Evolutionary conservation across 2,797 vertebrate genomes (phyloP).

Genomic region (Peromyscus attwateri): DNA sequence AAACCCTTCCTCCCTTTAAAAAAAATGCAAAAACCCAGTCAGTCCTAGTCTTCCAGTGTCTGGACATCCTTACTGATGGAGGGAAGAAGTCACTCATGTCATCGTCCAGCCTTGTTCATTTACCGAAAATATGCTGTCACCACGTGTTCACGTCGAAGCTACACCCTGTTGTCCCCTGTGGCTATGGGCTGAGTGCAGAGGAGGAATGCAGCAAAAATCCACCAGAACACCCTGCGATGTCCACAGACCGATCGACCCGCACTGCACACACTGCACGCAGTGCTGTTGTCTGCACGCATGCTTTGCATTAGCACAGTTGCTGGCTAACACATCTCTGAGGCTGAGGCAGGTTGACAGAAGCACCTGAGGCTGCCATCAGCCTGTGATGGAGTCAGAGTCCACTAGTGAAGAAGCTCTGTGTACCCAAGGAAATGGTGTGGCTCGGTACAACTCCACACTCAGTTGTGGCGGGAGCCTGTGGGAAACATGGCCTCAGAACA

Average conservation of each 20-base stretch:
- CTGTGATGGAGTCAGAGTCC: background rate
- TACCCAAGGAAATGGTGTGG: background rate
- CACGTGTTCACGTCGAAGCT: background rate
- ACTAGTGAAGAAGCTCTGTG: background rate
- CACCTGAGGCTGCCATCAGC: background rate
- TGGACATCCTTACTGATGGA: background rate
- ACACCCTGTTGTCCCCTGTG: background rate
- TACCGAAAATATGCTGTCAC: background rate
- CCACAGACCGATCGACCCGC: background rate
- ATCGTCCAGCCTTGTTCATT: background rate
- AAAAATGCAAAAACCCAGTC: background rate
- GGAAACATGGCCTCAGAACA: background rate
- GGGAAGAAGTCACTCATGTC: background rate
- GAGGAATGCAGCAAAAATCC: background rate
- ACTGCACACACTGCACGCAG: fast-evolving
- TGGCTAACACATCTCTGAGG: background rate
- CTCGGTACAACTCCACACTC: too few relatives aligned
- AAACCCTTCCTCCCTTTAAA: background rate
- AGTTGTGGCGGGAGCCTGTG: background rate
- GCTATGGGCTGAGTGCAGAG: background rate
- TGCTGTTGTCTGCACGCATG: fast-evolving
- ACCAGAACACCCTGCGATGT: too few relatives aligned
- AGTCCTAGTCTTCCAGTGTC: background rate
- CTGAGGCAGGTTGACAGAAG: background rate
- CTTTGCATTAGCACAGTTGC: background rate